Base-by-base conservation (phyloP, 1,140 invertebrate species). In the Drosophila miranda region DNA sequence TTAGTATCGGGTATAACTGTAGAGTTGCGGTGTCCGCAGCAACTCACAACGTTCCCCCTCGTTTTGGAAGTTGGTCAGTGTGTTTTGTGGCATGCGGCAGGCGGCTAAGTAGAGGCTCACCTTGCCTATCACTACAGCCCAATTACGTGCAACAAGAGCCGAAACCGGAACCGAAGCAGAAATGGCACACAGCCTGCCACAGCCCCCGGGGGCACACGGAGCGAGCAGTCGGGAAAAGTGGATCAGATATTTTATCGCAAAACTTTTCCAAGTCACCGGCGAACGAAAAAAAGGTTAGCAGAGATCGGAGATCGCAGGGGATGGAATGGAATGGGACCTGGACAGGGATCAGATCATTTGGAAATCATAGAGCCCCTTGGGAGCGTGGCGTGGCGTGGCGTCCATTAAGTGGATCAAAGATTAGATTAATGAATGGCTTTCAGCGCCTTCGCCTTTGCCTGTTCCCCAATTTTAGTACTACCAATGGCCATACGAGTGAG, bases 401-500 rank as follows among this genome's bases (percentile, higher is more conserved):
- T 68, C 62, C 72, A 80, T 71, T 77, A 81, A 86, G 69, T 81
- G 82, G 81, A 81, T 87, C 82, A 75, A 81, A 81, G 82, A 86
- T 86, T 86, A 86, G 75, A 86, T 86, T 86, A 86, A 86, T 86
- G 81, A 86, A 86, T 81, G 81, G 55, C 82, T 86, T 84, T 86
- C 81, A 87, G 82, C 82, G 66, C 54, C 70, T 34, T 34, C 58
- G 48, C 43, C 34, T 34, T 34, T 58, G 48, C 43, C 7, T 5
- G n/a, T 16, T 23, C 8, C 38, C 49, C 28, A 19, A 19, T 19
- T 19, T 19, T 19, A 19, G 19, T 34, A 11, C 3, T 34, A 9
- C 30, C 30, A 11, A 9, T 34, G 30, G 30, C 30, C 34, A 38
- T 38, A 38, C 34, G 34, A 13, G 34, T 38, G 11, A 3, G 16